Evolutionary conservation across 1,140 invertebrate genomes (phyloP), one percentile per base, ranked within the genome.

Genomic region (Aphelinus certus): DNA sequence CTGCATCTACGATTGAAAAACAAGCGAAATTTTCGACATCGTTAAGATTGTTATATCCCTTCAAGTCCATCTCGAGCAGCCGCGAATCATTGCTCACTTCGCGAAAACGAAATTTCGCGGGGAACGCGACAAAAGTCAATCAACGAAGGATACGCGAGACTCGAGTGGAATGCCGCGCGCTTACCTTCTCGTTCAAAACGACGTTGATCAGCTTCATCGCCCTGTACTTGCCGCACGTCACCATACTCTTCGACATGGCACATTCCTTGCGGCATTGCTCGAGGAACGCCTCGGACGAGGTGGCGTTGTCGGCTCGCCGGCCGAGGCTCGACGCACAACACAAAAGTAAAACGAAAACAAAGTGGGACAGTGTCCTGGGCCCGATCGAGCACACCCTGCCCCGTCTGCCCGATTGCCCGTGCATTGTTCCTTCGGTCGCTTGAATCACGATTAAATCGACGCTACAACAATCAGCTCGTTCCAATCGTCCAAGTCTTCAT

Each of bases 201-300:
- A 81, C 76, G 56, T 84, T 74, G 2, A 86, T 65, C 84, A 83
- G 85, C 43, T 77, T 81, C 0, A 80, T 79, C 0, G 81, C 77
- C 67, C 76, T 81, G 63, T 81, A 85, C 58, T 84, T 85, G 1
- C 83, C 81, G 46, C 85, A 86, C 2, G 62, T 67, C 45, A 79
- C 58, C 7, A 80, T 62, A 66, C 83, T 82, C 61, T 73, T 79
- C 5, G 80, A 78, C 49, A 78, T 75, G 9, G 76, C 75, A 74
- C 86, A 88, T 69, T 87, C 86, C 45, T 69, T 78, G 10, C 80
- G 77, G 43, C 86, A 88, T 75, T 80, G 79, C 60, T 86, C 81
- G 42, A 88, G 80, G 77, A 87, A 87, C 60, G 79, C 71, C n/a
- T 79, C 68, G 4, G 61, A 3, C 26, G 53, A 48, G 0, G 72